Conservation (phyloP, 2,888 invertebrate genomes). For the Dusona sp. region DNA sequence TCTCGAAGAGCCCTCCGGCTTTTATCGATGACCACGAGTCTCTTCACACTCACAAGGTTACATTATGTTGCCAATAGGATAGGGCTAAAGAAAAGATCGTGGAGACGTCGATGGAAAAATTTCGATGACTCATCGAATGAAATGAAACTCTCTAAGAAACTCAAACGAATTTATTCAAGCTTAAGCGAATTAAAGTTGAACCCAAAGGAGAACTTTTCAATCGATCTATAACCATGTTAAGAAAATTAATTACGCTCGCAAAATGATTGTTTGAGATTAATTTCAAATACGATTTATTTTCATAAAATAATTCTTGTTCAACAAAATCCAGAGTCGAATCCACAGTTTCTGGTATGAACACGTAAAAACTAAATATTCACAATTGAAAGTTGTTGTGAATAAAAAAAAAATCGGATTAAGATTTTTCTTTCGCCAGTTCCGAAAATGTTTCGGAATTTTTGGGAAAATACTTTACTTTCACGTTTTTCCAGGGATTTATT, state of each 20-base stretch:
- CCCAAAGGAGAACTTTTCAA: neutral
- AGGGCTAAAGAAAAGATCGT: slow-evolving; percentile 26
- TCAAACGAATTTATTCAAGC: slow-evolving; percentile 5
- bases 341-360: neutral
- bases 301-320: too few relatives aligned
- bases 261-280: neutral
- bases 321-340: neutral
- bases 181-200: neutral
- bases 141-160: slow-evolving; percentile 59
- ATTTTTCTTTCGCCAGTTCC: neutral
- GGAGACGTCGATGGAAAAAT: slow-evolving; percentile 35
- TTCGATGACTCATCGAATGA: slow-evolving; percentile 68
- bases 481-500: slow-evolving; percentile 25
- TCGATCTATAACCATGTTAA: neutral
- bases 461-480: slow-evolving; percentile 9
- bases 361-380: neutral
- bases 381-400: neutral
- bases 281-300: neutral
- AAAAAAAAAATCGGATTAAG: neutral
- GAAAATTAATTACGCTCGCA: neutral
- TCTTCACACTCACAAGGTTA: slow-evolving; percentile 31
- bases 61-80: slow-evolving; percentile 31
- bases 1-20: slow-evolving; percentile 19
- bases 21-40: slow-evolving; percentile 37
- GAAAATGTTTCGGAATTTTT: neutral